Conservation (phyloP, 1,140 invertebrate genomes). For the Sinella curviseta region DNA sequence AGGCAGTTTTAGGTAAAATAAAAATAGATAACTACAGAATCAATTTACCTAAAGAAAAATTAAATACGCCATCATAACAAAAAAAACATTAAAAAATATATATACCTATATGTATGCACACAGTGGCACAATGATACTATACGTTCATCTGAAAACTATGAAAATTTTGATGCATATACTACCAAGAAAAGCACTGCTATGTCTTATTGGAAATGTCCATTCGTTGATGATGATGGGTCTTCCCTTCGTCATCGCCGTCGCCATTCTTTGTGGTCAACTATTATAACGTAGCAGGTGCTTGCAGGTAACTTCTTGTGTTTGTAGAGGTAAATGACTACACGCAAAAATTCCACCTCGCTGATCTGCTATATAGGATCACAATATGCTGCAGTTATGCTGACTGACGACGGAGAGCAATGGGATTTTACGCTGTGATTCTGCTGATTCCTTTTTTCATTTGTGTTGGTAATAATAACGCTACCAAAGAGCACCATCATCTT, state of each 20-base stretch:
- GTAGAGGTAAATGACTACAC: background rate
- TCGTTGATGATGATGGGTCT: background rate
- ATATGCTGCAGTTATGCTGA: background rate
- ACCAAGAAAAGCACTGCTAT: background rate
- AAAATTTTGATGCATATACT: too few species aligned
- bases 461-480: background rate
- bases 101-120: too few species aligned
- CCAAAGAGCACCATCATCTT: background rate
- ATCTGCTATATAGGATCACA: background rate
- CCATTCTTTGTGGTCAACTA: background rate
- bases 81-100: too few species aligned
- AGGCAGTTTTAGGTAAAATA: too few species aligned
- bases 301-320: background rate
- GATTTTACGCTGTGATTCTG: constrained; percentile 3
- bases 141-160: too few species aligned
- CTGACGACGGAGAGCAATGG: background rate
- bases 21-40: too few species aligned
- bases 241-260: too few species aligned
- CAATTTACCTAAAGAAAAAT: too few species aligned
- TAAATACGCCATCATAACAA: too few species aligned
- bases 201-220: background rate
- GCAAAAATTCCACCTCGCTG: background rate
- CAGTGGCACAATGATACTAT: too few species aligned
- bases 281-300: background rate
- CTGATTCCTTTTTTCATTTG: background rate